phyloP scores from a whole-genome alignment of 1,140 invertebrate species.

The Aphelinus certus region DNA sequence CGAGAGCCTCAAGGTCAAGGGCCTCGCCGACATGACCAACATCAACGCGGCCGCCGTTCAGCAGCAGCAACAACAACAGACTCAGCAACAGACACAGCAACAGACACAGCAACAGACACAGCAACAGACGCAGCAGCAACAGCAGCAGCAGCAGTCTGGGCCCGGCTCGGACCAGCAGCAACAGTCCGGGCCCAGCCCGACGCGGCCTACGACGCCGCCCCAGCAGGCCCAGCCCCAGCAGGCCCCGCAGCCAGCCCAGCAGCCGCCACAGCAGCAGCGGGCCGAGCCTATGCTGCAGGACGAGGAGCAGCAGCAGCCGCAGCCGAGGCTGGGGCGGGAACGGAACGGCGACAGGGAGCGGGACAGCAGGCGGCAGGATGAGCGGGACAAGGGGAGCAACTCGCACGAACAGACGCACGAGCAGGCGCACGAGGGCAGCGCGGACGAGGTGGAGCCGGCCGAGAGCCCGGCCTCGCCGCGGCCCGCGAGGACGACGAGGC shows the following conservation, averaged over 20 bases:
- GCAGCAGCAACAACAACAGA: slow-evolving; percentile 44
- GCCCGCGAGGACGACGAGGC: slow-evolving; percentile 44
- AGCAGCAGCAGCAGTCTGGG: slow-evolving; percentile 35
- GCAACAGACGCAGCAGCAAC: slow-evolving; percentile 48
- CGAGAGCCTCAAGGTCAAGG: slow-evolving; percentile 90
- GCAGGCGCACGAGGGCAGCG: slow-evolving; percentile 54
- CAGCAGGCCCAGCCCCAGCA: neutral
- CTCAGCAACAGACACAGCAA: slow-evolving; percentile 19
- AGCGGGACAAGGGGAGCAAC: slow-evolving; percentile 31
- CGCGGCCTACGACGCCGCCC: neutral
- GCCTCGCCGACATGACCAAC: slow-evolving; percentile 90
- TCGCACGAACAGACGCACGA: slow-evolving; percentile 47
- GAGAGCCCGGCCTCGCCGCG: slow-evolving; percentile 55
- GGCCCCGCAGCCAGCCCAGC: slow-evolving; percentile 59
- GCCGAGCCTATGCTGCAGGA: slow-evolving; percentile 89
- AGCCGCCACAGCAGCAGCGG: slow-evolving; percentile 96
- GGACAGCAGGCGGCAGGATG: slow-evolving; percentile 6
- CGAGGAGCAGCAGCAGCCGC: slow-evolving; percentile 92
- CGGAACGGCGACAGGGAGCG: slow-evolving; percentile 7
- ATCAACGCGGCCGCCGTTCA: slow-evolving; percentile 67
- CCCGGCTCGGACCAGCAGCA: slow-evolving; percentile 43
- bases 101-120: slow-evolving; percentile 41
- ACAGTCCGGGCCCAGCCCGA: slow-evolving; percentile 41
- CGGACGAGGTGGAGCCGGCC: slow-evolving; percentile 44
- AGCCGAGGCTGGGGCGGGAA: slow-evolving; percentile 75